Base-by-base conservation (phyloP, 2,797 vertebrate species). In the Dallia pectoralis region DNA sequence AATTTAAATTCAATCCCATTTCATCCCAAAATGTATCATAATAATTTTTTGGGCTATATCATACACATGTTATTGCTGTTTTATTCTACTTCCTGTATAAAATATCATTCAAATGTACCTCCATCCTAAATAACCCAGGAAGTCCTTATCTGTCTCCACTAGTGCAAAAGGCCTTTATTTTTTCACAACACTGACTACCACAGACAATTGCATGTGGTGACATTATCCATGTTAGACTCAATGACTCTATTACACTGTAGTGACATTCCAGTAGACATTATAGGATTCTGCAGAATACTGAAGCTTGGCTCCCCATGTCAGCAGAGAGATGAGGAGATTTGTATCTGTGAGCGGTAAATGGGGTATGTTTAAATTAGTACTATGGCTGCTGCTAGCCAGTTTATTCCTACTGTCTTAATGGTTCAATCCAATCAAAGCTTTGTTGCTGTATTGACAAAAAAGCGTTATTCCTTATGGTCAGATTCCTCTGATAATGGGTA, bases 211-310 rank as follows among this genome's bases (percentile, higher is more conserved):
- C 15, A 29, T 32, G 25, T 30, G 25, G 25, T 14, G 29, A 30
- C 61, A 32, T 32, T 7, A 32, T 63, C 25, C 61, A 27, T 32
- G 29, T 30, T 16, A 32, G 25, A 14, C 29, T 29, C 15, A 32
- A 63, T 32, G 29, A 53, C 51, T 53, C n/a, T 18, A 53, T 27
- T 29, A 29, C 61, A 63, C 6, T 27, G 11, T 12, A 59, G 22
- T 25, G 22, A n/a, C 25, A 59, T 11, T 4, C 25, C 22, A 59
- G 9, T 56, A 56, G 51, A 62, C 22, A 15, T 12, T 27, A 30
- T 62, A 62, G 25, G 61, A 14, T 29, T 27, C 25, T n/a, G n/a
- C 25, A 63, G 61, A 63, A 63, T 63, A 63, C 61, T 63, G 61
- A 63, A 5, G 61, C 61, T 63, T 27, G 30, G 25, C 61, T 27